Percentiles rank a stretch among this genome's conserved stretches.
phyloP scores from a whole-genome alignment of 2,888 invertebrate genomes.

The Lasioglossum vierecki region DNA sequence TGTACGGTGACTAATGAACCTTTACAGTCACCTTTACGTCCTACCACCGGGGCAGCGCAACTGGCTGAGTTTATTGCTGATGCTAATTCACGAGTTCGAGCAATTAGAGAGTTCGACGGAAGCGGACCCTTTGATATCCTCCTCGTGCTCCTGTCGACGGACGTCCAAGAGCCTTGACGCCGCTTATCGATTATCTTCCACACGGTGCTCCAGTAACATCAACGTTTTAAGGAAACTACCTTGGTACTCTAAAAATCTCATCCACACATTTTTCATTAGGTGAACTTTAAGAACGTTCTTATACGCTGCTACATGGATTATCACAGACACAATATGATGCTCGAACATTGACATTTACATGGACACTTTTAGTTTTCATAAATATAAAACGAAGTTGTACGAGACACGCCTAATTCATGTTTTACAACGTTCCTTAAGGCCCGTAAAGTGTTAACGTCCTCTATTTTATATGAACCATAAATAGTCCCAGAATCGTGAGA shows the following conservation, averaged over 20 bases:
- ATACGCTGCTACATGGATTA: neutral
- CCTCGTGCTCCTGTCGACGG: conserved; percentile 38
- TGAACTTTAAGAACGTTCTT: too few species aligned
- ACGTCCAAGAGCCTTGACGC: conserved; percentile 24
- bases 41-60: conserved; percentile 68
- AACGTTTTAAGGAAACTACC: neutral
- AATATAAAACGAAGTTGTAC: neutral
- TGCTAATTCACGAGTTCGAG: conserved; percentile 80
- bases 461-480: neutral
- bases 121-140: conserved; percentile 58
- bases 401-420: neutral
- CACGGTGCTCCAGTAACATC: neutral
- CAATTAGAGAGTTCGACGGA: conserved; percentile 77
- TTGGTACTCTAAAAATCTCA: neutral
- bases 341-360: too few species aligned
- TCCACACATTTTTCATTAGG: too few species aligned
- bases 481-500: neutral
- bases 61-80: conserved; percentile 79
- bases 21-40: conserved; percentile 80
- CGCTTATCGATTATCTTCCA: conserved; percentile 33
- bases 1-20: conserved; percentile 81
- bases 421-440: neutral
- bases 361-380: neutral
- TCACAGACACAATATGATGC: neutral
- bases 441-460: neutral